phyloP scores from a whole-genome alignment of 2,113 vertebrate species.

The Neolamprologus devosi region DNA sequence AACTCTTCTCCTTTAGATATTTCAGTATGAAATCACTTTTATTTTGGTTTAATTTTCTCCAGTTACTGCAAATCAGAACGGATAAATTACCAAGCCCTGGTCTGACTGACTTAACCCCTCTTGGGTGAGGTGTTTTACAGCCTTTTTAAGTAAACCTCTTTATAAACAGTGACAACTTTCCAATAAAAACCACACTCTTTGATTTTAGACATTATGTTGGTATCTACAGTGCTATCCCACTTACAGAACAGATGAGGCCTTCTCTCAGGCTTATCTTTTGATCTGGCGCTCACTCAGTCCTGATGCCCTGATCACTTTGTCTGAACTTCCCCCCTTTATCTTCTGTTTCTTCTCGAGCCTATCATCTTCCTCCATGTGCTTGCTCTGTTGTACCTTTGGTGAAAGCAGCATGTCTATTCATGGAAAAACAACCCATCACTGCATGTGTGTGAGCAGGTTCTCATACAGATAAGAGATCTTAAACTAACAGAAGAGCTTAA shows the following conservation, averaged over 20 bases:
- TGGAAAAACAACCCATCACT: background rate
- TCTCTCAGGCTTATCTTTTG: background rate
- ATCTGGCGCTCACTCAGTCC: background rate
- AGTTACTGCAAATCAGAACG: background rate
- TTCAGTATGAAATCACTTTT: background rate
- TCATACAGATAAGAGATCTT: constrained; percentile 45
- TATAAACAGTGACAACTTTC: background rate
- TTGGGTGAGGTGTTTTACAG: background rate
- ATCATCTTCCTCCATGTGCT: background rate
- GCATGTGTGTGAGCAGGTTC: constrained; percentile 7
- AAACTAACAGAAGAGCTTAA: constrained; percentile 34
- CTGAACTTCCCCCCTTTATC: background rate
- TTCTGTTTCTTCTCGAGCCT: background rate
- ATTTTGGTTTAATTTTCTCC: background rate
- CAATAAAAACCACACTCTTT: background rate
- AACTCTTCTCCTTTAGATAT: background rate
- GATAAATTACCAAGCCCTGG: background rate
- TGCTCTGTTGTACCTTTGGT: background rate
- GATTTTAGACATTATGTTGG: background rate
- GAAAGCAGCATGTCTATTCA: background rate
- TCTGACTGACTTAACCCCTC: background rate
- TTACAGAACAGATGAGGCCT: constrained; percentile 3
- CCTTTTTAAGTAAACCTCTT: background rate
- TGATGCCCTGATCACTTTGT: background rate
- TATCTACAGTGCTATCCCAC: background rate